Percentiles rank a stretch among this genome's conserved stretches.
Evolutionary conservation across 2,797 vertebrate genomes (phyloP).

Genomic region (Enteromius radiatus): DNA sequence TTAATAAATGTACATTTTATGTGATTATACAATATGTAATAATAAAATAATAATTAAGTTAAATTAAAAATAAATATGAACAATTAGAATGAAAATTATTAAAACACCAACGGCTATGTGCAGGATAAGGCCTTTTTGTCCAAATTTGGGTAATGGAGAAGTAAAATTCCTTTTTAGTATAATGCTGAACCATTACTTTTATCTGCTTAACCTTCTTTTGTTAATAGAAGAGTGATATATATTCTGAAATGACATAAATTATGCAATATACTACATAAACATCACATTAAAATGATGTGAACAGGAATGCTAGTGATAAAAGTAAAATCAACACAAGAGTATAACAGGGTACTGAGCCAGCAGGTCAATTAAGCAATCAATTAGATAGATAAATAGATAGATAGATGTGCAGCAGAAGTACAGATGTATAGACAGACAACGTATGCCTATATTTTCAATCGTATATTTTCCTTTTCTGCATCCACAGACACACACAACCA

Average conservation of each 20-base stretch:
- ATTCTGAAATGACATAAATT: not conserved
- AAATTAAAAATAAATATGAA: not conserved
- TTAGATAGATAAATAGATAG: not conserved
- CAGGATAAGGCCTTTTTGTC: not conserved
- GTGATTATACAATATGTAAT: not conserved
- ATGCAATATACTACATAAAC: not conserved
- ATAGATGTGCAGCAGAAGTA: not conserved
- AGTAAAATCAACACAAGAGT: not conserved
- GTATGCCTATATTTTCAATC: not conserved
- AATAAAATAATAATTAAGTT: not conserved
- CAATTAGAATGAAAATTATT: not conserved
- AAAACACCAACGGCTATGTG: not conserved
- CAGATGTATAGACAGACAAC: not conserved
- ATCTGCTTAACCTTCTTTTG: not conserved
- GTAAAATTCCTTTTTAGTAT: not conserved
- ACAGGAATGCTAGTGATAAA: not conserved
- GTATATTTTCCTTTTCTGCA: not conserved
- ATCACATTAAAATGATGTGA: not conserved
- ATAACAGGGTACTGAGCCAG: not conserved
- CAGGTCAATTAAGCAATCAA: conserved; percentile 5
- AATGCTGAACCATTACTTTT: not conserved
- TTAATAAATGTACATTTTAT: not conserved
- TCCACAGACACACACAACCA: not conserved
- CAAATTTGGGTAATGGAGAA: not conserved
- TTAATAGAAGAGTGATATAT: not conserved